A percentile compares a stretch with the other conserved stretches of the same genome.
These are phyloP conservation scores for Aspidapion aeneum DNA, from an alignment of 2,888 invertebrate species.

Conservation along the genomic window DNA sequence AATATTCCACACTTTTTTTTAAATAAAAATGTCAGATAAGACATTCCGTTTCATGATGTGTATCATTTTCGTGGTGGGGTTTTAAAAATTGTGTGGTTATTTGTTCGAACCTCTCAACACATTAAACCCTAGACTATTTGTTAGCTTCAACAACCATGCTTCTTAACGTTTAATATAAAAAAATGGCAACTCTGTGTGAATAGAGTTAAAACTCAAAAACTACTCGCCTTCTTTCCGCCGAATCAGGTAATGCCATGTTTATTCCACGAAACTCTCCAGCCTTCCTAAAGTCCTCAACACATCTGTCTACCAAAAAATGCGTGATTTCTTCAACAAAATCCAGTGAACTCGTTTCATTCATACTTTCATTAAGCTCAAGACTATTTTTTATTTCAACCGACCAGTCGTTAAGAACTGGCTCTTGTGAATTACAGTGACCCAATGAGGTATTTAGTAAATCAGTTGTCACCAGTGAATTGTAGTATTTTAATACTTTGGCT, in stretches of 20 bases:
- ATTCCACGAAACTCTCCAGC: conserved; percentile 17
- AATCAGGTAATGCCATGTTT: conserved; percentile 33
- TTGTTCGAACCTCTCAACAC: too few species aligned
- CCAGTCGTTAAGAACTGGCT: conserved; percentile 39
- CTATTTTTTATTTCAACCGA: conserved; percentile 41
- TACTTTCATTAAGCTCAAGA: conserved; percentile 44
- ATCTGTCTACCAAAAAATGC: conserved; percentile 37
- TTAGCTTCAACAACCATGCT: too few species aligned
- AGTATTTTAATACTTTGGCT: conserved; percentile 17
- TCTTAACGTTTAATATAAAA: too few species aligned
- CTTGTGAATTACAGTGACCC: conserved; percentile 28
- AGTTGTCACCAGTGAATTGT: conserved; percentile 32
- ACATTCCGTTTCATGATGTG: too few species aligned
- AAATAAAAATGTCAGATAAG: too few species aligned
- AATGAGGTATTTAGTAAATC: conserved; percentile 35
- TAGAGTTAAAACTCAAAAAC: too few species aligned
- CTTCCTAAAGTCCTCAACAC: conserved; percentile 25
- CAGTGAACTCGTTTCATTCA: conserved; percentile 27
- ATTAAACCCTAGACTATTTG: too few species aligned
- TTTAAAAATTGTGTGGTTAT: too few species aligned
- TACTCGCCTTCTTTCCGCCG: conserved; percentile 38
- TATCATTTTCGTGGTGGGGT: too few species aligned
- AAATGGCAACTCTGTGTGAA: too few species aligned
- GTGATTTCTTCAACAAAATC: conserved; percentile 41
- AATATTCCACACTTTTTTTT: too few species aligned